Base-by-base conservation (phyloP, 2,797 vertebrate genomes). In the Syncerus caffer region DNA sequence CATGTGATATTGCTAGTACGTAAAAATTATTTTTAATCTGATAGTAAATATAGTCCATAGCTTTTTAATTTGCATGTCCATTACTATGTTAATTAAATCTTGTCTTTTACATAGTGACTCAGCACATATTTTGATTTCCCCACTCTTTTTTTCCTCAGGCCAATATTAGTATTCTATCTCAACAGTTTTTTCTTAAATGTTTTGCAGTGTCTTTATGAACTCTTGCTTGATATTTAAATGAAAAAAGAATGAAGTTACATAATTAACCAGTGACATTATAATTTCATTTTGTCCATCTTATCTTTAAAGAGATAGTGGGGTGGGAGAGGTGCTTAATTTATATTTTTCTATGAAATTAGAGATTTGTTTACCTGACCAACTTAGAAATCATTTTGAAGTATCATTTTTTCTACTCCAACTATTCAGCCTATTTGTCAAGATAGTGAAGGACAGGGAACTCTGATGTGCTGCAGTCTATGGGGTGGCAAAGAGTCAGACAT, bases 341-440 rank as follows among this genome's bases (percentile, higher is more conserved):
- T 57, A 74, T 64, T 94, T 95, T 86, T 96, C 58, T 58, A 38
- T 42, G n/a, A 95, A 92, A 45, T 42, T 51, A 19, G 31, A 87
- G n/a, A 7, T 42, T 80, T 91, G 12, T 45, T 93, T 92, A 79
- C 12, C 7, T 74, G 2, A 85, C 17, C 29, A 89, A 64, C 25
- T 95, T 55, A 95, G 4, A 82, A 92, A 50, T 53, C 23, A 67
- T 78, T 38, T 83, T 74, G 8, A 6, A 62, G 50, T 53, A 76
- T 47, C 11, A 45, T 64, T 78, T 78, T 96, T 95, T 80, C 60
- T 93, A 13, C 34, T 16, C 15, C 57, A 85, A 71, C 1, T 55
- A 31, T 80, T 95, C 60, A 82, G 0, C 45, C 16, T 90, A 51
- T 4, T 57, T 9, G 2, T 51, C 62, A 93, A 57, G 7, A 9